Conservation (phyloP, 2,113 vertebrate genomes). For the Dromaius novaehollandiae region DNA sequence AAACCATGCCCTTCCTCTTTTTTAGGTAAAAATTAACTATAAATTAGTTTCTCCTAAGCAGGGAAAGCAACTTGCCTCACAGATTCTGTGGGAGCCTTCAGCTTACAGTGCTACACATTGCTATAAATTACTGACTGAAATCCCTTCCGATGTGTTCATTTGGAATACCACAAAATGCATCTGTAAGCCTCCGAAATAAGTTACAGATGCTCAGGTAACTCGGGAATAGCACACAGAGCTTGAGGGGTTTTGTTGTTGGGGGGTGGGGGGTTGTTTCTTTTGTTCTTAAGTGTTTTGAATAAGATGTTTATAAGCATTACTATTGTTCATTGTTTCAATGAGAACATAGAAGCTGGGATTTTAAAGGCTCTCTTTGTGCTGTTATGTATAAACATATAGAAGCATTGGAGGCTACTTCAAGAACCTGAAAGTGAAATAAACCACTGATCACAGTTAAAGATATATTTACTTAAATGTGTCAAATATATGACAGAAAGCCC, state of each 20-base stretch:
- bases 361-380: not conserved
- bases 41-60: not conserved
- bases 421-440: not conserved
- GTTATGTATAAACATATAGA: not conserved
- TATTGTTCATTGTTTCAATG: not conserved
- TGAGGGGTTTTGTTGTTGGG: not conserved
- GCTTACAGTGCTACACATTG: not conserved
- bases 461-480: not conserved
- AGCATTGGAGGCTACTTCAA: not conserved
- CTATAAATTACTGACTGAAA: not conserved
- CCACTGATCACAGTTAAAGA: not conserved
- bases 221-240: not conserved
- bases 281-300: not conserved
- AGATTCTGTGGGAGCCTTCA: not conserved
- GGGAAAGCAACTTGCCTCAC: not conserved
- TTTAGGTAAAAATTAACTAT: not conserved
- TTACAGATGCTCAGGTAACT: not conserved
- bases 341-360: not conserved
- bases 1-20: not conserved
- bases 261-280: too few species aligned
- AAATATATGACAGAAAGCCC: not conserved
- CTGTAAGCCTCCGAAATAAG: not conserved
- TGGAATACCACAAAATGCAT: not conserved
- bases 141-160: not conserved
- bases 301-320: not conserved